A percentile compares a stretch with the other conserved stretches of the same genome.
Conservation (phyloP, 2,797 vertebrate genomes). For the Ataeniobius toweri region DNA sequence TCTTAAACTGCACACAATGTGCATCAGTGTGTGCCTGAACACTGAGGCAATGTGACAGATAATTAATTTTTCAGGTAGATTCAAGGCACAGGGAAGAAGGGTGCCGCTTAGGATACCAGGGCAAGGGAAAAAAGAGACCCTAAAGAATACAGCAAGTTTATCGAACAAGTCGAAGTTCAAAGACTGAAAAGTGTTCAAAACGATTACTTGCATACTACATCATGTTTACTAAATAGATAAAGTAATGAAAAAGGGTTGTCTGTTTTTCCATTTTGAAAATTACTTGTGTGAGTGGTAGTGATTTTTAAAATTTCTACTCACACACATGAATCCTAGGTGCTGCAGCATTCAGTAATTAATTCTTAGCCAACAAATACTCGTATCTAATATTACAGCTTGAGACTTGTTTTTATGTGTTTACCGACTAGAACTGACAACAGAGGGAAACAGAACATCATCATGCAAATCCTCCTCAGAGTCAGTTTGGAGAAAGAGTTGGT, state of each 20-base stretch:
- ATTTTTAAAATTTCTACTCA: too few species aligned
- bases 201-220: not conserved
- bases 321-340: too few species aligned
- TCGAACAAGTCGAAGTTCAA: conserved; percentile 23
- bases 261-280: too few species aligned
- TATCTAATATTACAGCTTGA: not conserved
- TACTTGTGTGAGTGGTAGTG: too few species aligned
- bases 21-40: conserved; percentile 63
- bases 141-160: conserved; percentile 38
- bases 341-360: too few species aligned
- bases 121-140: conserved; percentile 46
- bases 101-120: conserved; percentile 31
- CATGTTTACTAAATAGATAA: not conserved
- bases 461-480: not conserved
- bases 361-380: not conserved
- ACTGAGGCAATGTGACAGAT: conserved; percentile 76
- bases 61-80: conserved; percentile 80
- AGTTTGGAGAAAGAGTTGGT: not conserved
- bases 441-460: not conserved
- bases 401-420: not conserved
- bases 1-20: conserved; percentile 43
- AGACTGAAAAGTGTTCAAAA: not conserved
- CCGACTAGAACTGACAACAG: not conserved
- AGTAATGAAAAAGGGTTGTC: not conserved
- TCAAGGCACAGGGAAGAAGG: conserved; percentile 51